Evolutionary conservation across 2,888 invertebrate species (phyloP), one percentile per base, ranked within the genome.

Genomic region (Cyclophora albipunctata): DNA sequence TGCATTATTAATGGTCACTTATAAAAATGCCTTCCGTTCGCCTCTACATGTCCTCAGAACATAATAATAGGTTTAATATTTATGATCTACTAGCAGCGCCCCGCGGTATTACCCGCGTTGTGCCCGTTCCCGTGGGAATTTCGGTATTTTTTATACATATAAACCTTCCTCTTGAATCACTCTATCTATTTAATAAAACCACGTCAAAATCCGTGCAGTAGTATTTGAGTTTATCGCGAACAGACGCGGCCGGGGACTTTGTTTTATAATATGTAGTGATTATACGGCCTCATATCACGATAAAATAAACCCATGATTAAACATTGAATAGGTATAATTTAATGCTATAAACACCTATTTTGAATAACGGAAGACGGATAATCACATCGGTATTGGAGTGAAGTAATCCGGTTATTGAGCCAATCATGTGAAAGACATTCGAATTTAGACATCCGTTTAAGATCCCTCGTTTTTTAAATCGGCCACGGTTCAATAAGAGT

Each of bases 401-500:
- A 52, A 57, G 56, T 66, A 47, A 34, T 47, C 46, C 45, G 53
- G 50, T 43, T 20, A 20, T 7, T 34, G 53, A 48, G 52, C 51
- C 47, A 45, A 58, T 57, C 53, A 54, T 55, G 59, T 49, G 49
- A 56, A 52, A 57, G 37, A 37, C 37, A 37, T 37, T 37, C 51
- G 50, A 59, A 60, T 57, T 56, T 59, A 56, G 51, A 55, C 53
- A 59, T 62, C 52, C 62, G 61, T 48, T 54, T 53, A 47, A 34
- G 47, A 45, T 48, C 55, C 52, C 45, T 51, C 46, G 46, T 46
- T 59, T 63, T 65, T 66, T 64, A 66, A 64, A 68, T 55, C 56
- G 64, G 60, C 53, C 60, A 63, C 50, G 47, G 62, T 66, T 64
- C 20, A 20, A 20, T 68, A 71, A 72, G 64, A 62, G 66, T 71